phyloP scores from a whole-genome alignment of 1,140 invertebrate species.

The Papilio machaon region DNA sequence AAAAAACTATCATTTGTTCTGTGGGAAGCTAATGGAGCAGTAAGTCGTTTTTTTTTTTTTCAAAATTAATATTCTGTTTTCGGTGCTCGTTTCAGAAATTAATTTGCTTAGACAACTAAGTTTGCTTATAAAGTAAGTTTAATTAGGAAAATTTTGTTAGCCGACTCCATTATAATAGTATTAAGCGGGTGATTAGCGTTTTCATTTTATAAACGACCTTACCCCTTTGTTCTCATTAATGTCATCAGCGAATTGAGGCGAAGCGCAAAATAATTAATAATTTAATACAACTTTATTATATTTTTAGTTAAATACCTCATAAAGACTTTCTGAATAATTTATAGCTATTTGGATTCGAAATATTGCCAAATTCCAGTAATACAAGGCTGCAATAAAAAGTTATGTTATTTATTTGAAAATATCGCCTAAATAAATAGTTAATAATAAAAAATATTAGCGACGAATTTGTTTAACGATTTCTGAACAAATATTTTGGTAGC shows the following conservation, averaged over 20 bases:
- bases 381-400: too few species aligned
- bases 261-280: not conserved
- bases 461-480: not conserved
- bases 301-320: not conserved
- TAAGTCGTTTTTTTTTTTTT: not conserved
- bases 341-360: not conserved
- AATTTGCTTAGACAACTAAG: slow-evolving; percentile 15
- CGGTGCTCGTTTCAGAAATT: not conserved
- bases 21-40: too few species aligned
- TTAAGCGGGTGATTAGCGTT: slow-evolving; percentile 21
- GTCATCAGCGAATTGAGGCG: slow-evolving; percentile 4
- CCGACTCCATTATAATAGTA: slow-evolving; percentile 12
- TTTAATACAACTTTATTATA: not conserved
- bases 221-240: slow-evolving; percentile 19
- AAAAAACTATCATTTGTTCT: too few species aligned
- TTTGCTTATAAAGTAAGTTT: slow-evolving; percentile 24
- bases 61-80: slow-evolving; percentile 6
- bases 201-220: slow-evolving; percentile 22
- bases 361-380: too few species aligned
- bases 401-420: not conserved
- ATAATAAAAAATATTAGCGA: not conserved
- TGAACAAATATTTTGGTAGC: not conserved
- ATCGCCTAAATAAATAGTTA: not conserved
- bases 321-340: not conserved
- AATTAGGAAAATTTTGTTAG: slow-evolving; percentile 26